These are phyloP conservation scores for Sterrhoptilus dennistouni DNA, from an alignment of 2,113 vertebrate genomes.

Conservation along the genomic window DNA sequence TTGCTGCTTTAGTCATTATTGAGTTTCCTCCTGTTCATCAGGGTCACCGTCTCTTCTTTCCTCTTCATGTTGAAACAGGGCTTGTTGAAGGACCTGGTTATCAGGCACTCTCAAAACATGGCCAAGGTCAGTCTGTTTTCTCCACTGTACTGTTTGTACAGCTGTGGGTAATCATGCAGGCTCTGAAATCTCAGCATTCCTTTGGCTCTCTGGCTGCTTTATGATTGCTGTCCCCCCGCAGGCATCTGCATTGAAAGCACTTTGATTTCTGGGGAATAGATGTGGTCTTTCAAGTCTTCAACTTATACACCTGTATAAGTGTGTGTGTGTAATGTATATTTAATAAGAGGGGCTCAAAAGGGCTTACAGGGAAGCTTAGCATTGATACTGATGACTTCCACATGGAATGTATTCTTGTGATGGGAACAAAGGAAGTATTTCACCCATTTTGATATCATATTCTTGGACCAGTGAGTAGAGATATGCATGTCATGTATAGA, in stretches of 20 bases:
- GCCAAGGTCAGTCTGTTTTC: constrained; percentile 66
- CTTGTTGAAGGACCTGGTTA: constrained; percentile 47
- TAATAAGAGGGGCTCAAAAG: constrained; percentile 21
- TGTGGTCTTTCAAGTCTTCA: background rate
- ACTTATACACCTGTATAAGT: background rate
- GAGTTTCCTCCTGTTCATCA: background rate
- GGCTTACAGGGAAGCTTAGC: background rate
- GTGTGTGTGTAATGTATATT: constrained; percentile 24
- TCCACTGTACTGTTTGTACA: constrained; percentile 60
- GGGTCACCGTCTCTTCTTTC: constrained; percentile 2
- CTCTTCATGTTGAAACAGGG: constrained; percentile 24
- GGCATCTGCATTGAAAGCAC: background rate
- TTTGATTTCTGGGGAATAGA: constrained; percentile 26
- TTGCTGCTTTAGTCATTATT: background rate
- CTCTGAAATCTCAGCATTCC: constrained; percentile 61
- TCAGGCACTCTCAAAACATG: constrained; percentile 59
- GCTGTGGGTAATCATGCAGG: constrained; percentile 53
- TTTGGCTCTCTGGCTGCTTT: constrained; percentile 41
- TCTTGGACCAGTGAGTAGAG: background rate
- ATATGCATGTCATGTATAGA: background rate
- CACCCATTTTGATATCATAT: background rate
- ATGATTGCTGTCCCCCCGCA: constrained; percentile 8
- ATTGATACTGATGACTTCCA: constrained; percentile 23
- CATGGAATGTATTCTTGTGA: background rate
- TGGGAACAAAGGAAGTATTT: background rate